phyloP scores from a whole-genome alignment of 2,888 invertebrate species.

The Glyphotaelius pellucidus region DNA sequence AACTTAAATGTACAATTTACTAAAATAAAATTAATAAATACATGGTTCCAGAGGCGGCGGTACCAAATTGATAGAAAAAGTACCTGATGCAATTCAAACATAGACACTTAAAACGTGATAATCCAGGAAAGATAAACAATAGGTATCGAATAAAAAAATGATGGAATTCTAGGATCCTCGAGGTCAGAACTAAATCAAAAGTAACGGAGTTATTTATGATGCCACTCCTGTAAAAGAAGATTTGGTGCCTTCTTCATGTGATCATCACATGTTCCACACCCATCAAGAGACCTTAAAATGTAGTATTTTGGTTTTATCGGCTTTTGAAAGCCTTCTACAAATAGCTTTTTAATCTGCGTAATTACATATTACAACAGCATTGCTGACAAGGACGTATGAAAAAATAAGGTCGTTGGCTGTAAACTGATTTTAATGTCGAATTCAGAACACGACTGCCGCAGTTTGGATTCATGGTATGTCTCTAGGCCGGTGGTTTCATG shows the following conservation, averaged over 20 bases:
- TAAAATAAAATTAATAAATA: too few relatives aligned
- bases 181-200: too few relatives aligned
- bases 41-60: too few relatives aligned
- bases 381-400: neutral
- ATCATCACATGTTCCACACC: neutral
- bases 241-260: neutral
- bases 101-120: too few relatives aligned
- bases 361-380: constrained; percentile 2
- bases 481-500: neutral
- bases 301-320: neutral
- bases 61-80: too few relatives aligned
- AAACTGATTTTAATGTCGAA: neutral
- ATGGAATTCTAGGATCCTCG: too few relatives aligned
- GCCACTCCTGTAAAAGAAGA: neutral
- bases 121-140: too few relatives aligned
- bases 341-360: neutral
- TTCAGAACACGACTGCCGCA: neutral
- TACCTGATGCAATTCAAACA: too few relatives aligned
- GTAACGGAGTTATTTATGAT: neutral
- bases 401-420: neutral
- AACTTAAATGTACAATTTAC: too few relatives aligned
- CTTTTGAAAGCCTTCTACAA: neutral
- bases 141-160: too few relatives aligned
- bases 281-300: neutral
- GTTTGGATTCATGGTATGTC: neutral